These are phyloP conservation scores for Temnothorax ravouxi DNA, from an alignment of 2,888 invertebrate genomes.

Conservation along the genomic window DNA sequence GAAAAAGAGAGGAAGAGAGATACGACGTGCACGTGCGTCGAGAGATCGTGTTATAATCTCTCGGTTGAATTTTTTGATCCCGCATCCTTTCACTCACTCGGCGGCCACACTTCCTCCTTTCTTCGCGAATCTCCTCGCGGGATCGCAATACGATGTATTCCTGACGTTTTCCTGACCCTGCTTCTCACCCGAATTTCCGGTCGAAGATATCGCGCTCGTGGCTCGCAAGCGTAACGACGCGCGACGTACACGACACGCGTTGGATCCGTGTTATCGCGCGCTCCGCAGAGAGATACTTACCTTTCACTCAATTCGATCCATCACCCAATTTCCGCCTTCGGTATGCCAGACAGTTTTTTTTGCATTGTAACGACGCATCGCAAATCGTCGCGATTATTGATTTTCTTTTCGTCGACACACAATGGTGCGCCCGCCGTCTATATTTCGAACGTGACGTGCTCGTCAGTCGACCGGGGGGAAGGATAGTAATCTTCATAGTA, in stretches of 20 bases:
- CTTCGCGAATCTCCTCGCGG: conserved; percentile 53
- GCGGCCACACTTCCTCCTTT: conserved; percentile 68
- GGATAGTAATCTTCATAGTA: conserved; percentile 36
- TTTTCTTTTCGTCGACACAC: not conserved
- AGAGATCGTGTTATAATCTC: conserved; percentile 61
- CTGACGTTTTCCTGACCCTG: conserved; percentile 45
- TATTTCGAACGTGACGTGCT: conserved; percentile 44
- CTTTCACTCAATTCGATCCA: conserved; percentile 31
- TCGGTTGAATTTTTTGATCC: conserved; percentile 69
- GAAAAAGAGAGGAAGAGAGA: conserved; percentile 1
- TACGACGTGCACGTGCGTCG: conserved; percentile 63
- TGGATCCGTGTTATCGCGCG: not conserved
- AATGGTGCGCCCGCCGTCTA: conserved; percentile 10
- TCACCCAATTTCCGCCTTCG: conserved; percentile 34
- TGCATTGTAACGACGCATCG: no score
- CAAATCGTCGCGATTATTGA: not conserved
- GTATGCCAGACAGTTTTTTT: not conserved
- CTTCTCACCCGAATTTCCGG: conserved; percentile 51
- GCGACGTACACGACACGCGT: not conserved
- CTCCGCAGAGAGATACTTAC: not conserved
- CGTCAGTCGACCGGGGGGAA: not conserved
- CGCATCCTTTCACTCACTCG: conserved; percentile 67
- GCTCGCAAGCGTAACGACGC: not conserved
- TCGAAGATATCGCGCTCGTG: conserved; percentile 25
- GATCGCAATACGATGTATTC: conserved; percentile 23